Percentiles rank a stretch among this genome's conserved stretches.
Evolutionary conservation across 2,797 vertebrate species (phyloP).

Genomic region (Ara ararauna): DNA sequence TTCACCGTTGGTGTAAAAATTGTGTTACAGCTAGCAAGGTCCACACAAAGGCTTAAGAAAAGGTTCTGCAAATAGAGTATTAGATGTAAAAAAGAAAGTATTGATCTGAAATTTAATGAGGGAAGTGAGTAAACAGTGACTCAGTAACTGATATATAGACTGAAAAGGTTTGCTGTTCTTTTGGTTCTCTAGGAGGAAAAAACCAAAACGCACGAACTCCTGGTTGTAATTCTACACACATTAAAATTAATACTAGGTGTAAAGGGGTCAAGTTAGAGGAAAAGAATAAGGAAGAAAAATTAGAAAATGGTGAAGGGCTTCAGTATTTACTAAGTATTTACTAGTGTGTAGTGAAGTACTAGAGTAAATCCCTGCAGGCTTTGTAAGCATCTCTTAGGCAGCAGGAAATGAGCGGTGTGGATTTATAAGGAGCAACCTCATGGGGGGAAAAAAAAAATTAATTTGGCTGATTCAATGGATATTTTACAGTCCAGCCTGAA

Average conservation of each 20-base stretch:
- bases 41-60: neutral
- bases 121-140: neutral
- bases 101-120: neutral
- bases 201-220: fast-evolving
- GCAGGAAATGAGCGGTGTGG: neutral
- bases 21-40: neutral
- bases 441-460: neutral
- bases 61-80: neutral
- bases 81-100: neutral
- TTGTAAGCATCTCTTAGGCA: neutral
- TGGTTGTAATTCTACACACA: neutral
- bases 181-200: neutral
- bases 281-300: neutral
- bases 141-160: neutral
- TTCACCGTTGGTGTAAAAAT: neutral
- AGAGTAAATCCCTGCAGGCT: neutral
- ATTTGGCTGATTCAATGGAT: neutral
- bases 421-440: neutral
- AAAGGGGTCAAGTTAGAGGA: neutral
- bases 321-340: neutral
- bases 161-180: neutral
- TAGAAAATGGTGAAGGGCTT: neutral
- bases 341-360: neutral
- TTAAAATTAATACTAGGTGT: neutral
- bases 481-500: neutral